Conservation (phyloP, 2,888 invertebrate species). For the Acrobasis repandana region DNA sequence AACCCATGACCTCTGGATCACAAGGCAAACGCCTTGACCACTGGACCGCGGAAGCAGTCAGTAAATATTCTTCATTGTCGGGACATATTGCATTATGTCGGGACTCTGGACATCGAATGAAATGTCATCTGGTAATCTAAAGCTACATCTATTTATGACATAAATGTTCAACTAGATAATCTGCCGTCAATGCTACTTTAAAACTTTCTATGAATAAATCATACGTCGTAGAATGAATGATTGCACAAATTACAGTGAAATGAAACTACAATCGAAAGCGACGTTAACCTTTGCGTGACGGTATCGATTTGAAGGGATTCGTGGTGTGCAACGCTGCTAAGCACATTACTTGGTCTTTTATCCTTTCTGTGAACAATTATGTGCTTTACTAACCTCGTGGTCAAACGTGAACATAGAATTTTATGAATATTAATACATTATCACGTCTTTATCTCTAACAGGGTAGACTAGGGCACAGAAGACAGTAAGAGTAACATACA, state of each 20-base stretch:
- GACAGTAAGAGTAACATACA: too few relatives aligned
- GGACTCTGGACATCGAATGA: too few relatives aligned
- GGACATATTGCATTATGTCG: too few relatives aligned
- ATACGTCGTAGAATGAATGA: neutral
- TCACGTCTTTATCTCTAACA: too few relatives aligned
- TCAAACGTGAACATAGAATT: neutral
- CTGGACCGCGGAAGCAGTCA: too few relatives aligned
- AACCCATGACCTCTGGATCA: too few relatives aligned
- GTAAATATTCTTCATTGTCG: too few relatives aligned
- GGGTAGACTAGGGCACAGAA: too few relatives aligned
- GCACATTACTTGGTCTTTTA: conserved; percentile 57
- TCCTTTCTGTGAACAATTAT: conserved; percentile 54
- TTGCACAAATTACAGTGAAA: conserved; percentile 1
- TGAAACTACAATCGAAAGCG: neutral
- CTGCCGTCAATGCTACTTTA: neutral
- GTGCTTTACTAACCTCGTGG: neutral
- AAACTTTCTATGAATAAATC: neutral
- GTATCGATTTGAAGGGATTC: conserved; percentile 65
- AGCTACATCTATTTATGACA: too few relatives aligned
- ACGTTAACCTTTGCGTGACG: conserved; percentile 64
- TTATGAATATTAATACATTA: neutral
- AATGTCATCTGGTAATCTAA: too few relatives aligned
- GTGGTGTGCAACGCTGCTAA: conserved; percentile 68
- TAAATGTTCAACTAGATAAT: too few relatives aligned
- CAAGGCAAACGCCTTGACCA: too few relatives aligned